These are phyloP conservation scores for Leguminivora glycinivorella DNA, from an alignment of 1,140 invertebrate species.

Conservation along the genomic window DNA sequence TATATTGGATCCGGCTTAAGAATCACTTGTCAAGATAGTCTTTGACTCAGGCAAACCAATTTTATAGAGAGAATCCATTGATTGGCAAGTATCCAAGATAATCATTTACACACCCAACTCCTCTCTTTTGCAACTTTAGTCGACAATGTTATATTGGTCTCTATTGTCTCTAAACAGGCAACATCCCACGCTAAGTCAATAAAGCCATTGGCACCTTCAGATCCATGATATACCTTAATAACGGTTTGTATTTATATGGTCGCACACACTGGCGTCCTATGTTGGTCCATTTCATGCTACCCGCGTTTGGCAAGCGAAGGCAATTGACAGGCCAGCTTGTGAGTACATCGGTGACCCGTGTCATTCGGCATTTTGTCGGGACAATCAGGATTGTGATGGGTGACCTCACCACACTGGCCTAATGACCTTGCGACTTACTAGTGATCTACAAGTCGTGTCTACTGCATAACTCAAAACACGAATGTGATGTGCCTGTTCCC, in stretches of 20 bases:
- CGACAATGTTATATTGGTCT: too few relatives aligned
- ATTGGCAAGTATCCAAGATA: too few relatives aligned
- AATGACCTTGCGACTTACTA: constrained; percentile 1
- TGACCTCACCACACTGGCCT: not conserved
- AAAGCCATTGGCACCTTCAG: not conserved
- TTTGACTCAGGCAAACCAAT: not conserved
- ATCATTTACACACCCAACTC: too few relatives aligned
- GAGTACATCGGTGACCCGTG: not conserved
- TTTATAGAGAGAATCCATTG: too few relatives aligned
- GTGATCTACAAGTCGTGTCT: not conserved
- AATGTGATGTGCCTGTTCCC: not conserved
- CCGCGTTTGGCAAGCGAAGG: not conserved
- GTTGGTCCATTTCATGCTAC: not conserved
- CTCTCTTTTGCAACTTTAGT: too few relatives aligned
- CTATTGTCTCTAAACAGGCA: too few relatives aligned
- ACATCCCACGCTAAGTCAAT: too few relatives aligned
- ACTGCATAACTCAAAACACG: not conserved
- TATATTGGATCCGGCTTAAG: not conserved
- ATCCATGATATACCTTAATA: not conserved
- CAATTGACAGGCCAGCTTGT: not conserved
- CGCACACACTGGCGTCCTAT: too few relatives aligned
- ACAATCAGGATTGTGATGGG: constrained; percentile 6
- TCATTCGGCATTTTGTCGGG: constrained; percentile 9
- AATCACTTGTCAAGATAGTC: not conserved
- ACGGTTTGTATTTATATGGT: not conserved